Base-by-base conservation (phyloP, 2,888 invertebrate species). In the Pseudeuparius sepicola region DNA sequence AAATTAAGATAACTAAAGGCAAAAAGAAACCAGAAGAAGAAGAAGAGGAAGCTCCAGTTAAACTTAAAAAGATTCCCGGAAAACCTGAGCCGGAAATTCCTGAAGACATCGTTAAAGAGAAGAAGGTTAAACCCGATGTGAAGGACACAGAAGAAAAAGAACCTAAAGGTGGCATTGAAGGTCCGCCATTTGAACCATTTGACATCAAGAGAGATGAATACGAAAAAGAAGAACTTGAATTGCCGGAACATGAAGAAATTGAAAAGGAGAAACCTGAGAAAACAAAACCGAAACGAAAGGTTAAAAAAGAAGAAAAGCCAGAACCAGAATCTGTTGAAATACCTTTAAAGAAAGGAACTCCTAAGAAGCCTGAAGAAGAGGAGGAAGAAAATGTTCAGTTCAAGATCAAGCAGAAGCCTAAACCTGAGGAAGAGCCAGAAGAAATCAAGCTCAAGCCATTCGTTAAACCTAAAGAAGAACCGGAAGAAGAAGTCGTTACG, bases 1-100 rank as follows among this genome's bases (percentile, higher is more conserved):
- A 62, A 71, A 1, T 71, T 64, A 31, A 70, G 72, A 57, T 51
- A 74, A 15, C 69, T 73, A 61, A 71, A 53, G 70, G 70, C 2
- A 67, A 68, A 45, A 55, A 63, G 10, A 10, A 17, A 23, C 49
- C 48, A 10, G 35, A 42, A 34, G 37, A 46, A 44, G 47, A 55
- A 36, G 63, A 67, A 10, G 52, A 57, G 32, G 57, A 52, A 11
- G 48, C 55, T 3, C 66, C 67, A 17, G 56, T 73, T 1, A 61
- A 60, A 18, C 54, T 73, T 4, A 73, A 70, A 50, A 71, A 70
- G 50, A 59, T 65, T 30, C 68, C 70, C 2, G 49, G 59, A 31
- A 67, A 66, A 44, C 44, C 50, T 23, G 50, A 53, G 14, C 55
- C 54, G 37, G 56, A 54, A 31, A 51, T 36, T 6, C 36, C 42